These are phyloP conservation scores for Heterochromis multidens DNA, from an alignment of 2,113 vertebrate genomes.

Conservation along the genomic window DNA sequence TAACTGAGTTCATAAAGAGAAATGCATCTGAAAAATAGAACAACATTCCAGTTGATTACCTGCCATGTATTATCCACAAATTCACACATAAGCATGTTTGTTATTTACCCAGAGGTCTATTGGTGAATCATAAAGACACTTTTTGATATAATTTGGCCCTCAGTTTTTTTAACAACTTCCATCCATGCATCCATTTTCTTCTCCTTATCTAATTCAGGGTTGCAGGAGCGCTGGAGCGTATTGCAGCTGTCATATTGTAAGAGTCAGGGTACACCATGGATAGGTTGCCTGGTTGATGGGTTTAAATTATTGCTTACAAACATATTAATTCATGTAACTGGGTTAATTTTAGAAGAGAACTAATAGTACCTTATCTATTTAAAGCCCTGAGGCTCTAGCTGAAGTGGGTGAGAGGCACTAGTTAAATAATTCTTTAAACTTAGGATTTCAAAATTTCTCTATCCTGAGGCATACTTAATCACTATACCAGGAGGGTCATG, in stretches of 20 bases:
- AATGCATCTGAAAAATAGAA: constrained; percentile 72
- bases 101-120: constrained; percentile 66
- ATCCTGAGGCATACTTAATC: neutral
- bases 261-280: neutral
- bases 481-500: neutral
- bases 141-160: neutral
- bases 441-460: neutral
- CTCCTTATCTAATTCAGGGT: no score
- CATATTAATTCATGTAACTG: neutral
- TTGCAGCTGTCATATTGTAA: neutral
- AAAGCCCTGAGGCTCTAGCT: neutral
- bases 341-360: neutral
- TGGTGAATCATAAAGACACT: constrained; percentile 36
- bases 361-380: neutral
- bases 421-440: neutral
- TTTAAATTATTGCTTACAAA: neutral
- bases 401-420: neutral
- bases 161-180: neutral
- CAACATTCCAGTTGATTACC: constrained; percentile 70
- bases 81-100: constrained; percentile 67
- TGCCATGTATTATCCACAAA: constrained; percentile 69
- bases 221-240: no score
- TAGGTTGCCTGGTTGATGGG: neutral
- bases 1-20: constrained; percentile 78
- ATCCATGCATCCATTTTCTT: neutral